phyloP scores from a whole-genome alignment of 1,140 invertebrate species.

The Drosophila orosa region DNA sequence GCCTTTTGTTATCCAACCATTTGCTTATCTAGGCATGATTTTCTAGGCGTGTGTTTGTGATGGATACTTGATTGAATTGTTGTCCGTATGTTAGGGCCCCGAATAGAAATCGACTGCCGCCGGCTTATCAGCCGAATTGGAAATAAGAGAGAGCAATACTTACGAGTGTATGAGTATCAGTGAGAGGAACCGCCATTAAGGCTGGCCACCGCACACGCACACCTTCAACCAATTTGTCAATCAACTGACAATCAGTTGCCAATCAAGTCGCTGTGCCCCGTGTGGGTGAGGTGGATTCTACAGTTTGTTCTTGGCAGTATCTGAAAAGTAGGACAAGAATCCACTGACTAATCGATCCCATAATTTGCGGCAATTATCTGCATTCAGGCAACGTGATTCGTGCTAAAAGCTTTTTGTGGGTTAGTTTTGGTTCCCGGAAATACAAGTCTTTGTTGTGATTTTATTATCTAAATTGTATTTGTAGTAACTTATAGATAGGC shows the following conservation, averaged over 20 bases:
- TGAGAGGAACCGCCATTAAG: slow-evolving; percentile 8
- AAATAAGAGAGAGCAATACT: slow-evolving; percentile 7
- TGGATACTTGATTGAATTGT: slow-evolving; percentile 69
- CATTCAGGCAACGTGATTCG: slow-evolving; percentile 36
- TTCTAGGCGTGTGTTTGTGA: slow-evolving; percentile 31
- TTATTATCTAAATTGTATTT: neutral
- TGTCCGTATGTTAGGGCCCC: slow-evolving; percentile 48
- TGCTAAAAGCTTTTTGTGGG: neutral
- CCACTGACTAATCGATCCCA: slow-evolving; percentile 44
- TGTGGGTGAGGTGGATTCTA: slow-evolving; percentile 27
- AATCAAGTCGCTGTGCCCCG: slow-evolving; percentile 45
- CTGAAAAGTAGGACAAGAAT: slow-evolving; percentile 20
- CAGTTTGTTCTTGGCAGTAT: slow-evolving; percentile 3
- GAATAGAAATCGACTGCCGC: slow-evolving; percentile 36
- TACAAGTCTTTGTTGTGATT: neutral
- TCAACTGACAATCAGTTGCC: slow-evolving; percentile 69
- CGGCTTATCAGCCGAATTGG: slow-evolving; percentile 51
- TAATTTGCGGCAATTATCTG: slow-evolving; percentile 39
- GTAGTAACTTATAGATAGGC: neutral
- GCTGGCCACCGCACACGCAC: slow-evolving; percentile 7
- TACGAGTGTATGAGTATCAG: neutral
- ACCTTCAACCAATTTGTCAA: slow-evolving; percentile 61
- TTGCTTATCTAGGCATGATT: slow-evolving; percentile 56
- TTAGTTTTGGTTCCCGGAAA: neutral
- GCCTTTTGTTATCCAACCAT: slow-evolving; percentile 66